Conservation (phyloP, 2,888 invertebrate genomes). For the Malacosoma neustria region DNA sequence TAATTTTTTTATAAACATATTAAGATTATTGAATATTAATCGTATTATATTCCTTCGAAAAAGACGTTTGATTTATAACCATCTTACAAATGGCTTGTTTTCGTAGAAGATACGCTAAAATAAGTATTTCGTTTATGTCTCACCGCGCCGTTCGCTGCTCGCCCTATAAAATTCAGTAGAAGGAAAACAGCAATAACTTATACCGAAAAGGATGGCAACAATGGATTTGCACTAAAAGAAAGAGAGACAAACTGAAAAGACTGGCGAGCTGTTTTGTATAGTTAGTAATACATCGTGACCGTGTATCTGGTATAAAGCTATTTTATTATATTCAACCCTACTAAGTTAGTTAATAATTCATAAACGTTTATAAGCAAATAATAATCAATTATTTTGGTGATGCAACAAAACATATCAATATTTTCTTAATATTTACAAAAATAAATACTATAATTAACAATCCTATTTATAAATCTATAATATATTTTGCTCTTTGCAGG, state of each 20-base stretch:
- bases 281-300: slow-evolving; percentile 30
- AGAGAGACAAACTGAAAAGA: slow-evolving; percentile 21
- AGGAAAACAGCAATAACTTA: slow-evolving; percentile 60
- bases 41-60: slow-evolving; percentile 14
- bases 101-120: slow-evolving; percentile 47
- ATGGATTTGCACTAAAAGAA: slow-evolving; percentile 17
- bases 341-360: not conserved
- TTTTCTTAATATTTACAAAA: too few relatives aligned
- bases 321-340: not conserved
- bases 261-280: slow-evolving; percentile 28
- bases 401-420: too few relatives aligned
- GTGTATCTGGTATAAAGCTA: not conserved
- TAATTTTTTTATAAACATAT: too few relatives aligned
- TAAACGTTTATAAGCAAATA: too few relatives aligned
- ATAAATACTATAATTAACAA: too few relatives aligned
- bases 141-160: slow-evolving; percentile 28
- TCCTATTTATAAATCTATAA: not conserved
- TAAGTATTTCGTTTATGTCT: slow-evolving; percentile 54
- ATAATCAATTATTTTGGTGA: too few relatives aligned
- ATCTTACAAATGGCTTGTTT: slow-evolving; percentile 57
- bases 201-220: slow-evolving; percentile 32
- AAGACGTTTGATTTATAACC: slow-evolving; percentile 42
- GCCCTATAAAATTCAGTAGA: slow-evolving; percentile 42
- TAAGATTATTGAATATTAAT: slow-evolving; percentile 1
- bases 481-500: slow-evolving; percentile 40